Percentiles rank a stretch among this genome's conserved stretches.
Evolutionary conservation across 1,140 invertebrate genomes (phyloP).

Genomic region (Drosophila saltans): DNA sequence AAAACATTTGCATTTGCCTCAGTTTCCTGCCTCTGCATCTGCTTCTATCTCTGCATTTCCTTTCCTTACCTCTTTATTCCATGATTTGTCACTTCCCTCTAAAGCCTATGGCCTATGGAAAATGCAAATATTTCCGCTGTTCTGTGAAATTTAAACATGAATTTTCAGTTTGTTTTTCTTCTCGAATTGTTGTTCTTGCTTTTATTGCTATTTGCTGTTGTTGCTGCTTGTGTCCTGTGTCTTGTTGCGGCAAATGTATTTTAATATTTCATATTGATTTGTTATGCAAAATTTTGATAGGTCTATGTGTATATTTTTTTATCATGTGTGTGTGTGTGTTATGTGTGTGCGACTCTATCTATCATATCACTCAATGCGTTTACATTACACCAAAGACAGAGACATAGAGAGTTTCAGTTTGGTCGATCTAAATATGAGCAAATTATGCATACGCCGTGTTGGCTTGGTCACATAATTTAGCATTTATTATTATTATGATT

Average conservation of each 20-base stretch:
- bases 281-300: slow-evolving; percentile 77
- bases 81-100: background rate
- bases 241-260: slow-evolving; percentile 66
- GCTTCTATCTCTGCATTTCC: slow-evolving; percentile 2
- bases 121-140: slow-evolving; percentile 63
- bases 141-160: slow-evolving; percentile 71
- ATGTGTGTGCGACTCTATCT: slow-evolving; percentile 48
- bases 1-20: slow-evolving; percentile 63
- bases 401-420: background rate
- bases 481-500: slow-evolving; percentile 79
- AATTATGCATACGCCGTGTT: slow-evolving; percentile 79
- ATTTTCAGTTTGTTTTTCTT: slow-evolving; percentile 68
- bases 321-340: slow-evolving; percentile 20
- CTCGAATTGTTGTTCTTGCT: slow-evolving; percentile 52
- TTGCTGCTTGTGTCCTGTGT: slow-evolving; percentile 52
- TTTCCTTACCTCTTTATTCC: slow-evolving; percentile 17
- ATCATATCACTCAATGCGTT: slow-evolving; percentile 67
- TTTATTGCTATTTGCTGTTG: slow-evolving; percentile 13
- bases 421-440: slow-evolving; percentile 23
- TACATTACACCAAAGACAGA: slow-evolving; percentile 47
- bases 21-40: slow-evolving; percentile 26
- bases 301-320: slow-evolving; percentile 21
- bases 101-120: slow-evolving; percentile 34
- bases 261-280: slow-evolving; percentile 79
- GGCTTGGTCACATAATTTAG: slow-evolving; percentile 69